A percentile compares a stretch with the other conserved stretches of the same genome.
Evolutionary conservation across 35 echinoderm and acorn worm species (phyloP).

Genomic region (Amphiura filiformis): DNA sequence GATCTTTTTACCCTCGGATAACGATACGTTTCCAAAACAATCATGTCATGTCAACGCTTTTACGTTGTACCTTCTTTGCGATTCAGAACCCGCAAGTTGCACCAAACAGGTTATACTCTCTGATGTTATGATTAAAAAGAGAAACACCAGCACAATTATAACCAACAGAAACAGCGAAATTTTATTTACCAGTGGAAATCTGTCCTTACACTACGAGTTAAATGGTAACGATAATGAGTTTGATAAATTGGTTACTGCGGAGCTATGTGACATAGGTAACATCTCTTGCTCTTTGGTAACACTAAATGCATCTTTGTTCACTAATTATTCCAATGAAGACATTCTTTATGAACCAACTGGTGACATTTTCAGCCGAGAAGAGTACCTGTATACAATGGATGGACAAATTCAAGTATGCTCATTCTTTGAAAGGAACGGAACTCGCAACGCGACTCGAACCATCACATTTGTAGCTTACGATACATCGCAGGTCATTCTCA

Average conservation of each 20-base stretch:
- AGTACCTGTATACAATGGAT: not conserved
- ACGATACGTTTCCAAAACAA: not conserved
- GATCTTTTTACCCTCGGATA: not conserved
- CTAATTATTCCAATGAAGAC: not conserved
- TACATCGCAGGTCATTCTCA: not conserved
- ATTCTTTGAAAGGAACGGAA: conserved; percentile 19
- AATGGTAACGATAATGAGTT: not conserved
- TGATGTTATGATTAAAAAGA: not conserved
- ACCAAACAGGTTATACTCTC: not conserved
- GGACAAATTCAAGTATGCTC: conserved; percentile 32
- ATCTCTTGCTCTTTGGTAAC: not conserved
- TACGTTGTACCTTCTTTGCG: not conserved
- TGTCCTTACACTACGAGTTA: not conserved
- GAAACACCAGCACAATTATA: not conserved
- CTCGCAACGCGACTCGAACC: conserved; percentile 7
- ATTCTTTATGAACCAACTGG: conserved; percentile 11
- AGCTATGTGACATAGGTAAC: not conserved
- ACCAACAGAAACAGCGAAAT: not conserved
- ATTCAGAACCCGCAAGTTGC: not conserved
- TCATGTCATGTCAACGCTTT: not conserved
- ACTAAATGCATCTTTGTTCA: conserved; percentile 21
- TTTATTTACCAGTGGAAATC: not conserved
- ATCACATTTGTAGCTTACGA: conserved; percentile 16
- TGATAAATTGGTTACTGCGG: not conserved
- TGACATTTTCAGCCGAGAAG: not conserved